Evolutionary conservation across 2,113 vertebrate species (phyloP), one percentile per base, ranked within the genome.

Genomic region (Calidris pygmaea): DNA sequence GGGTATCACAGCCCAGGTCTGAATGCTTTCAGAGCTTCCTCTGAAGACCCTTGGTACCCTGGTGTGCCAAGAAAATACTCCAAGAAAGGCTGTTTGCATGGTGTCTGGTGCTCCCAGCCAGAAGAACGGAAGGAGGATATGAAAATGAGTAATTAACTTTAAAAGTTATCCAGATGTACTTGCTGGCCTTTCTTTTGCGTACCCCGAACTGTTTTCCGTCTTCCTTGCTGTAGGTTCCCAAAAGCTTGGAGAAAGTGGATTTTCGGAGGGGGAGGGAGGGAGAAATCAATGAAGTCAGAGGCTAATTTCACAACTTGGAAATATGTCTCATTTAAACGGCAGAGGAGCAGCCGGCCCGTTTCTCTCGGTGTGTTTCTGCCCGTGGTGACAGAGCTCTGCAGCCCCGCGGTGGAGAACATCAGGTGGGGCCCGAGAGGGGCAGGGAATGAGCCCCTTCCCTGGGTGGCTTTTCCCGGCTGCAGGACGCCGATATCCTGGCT

Each of bases 121-220:
- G 53, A 58, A 35, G 73, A 91, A 85, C 1, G 35, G 77, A 85
- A 90, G 75, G 9, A 71, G 47, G 76, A 65, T 72, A 59, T 58
- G 70, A 90, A 95, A 89, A 92, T 53, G 32, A 93, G 48, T 89
- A 75, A 75, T 52, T 91, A 22, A 53, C 66, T 75, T 50, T 78
- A 87, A 71, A 94, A 94, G 71, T 79, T 85, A 68, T 59, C 73
- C 83, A 85, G 84, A 89, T 73, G 52, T 81, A 83, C 66, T 92
- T 73, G 58, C 71, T 70, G 80, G 76, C 74, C 70, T 87, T 81
- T 41, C 66, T 78, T 79, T 27, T 63, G 65, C 1, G 4, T 37
- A 58, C 81, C 37, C 78, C 22, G 6, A 72, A 41, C 41, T 58
- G 35, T 6, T 85, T 90, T 67, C 76, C 1, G 3, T 75, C 59